These are phyloP conservation scores for Xanthorhoe spadicearia DNA, from an alignment of 2,888 invertebrate species.

Conservation along the genomic window DNA sequence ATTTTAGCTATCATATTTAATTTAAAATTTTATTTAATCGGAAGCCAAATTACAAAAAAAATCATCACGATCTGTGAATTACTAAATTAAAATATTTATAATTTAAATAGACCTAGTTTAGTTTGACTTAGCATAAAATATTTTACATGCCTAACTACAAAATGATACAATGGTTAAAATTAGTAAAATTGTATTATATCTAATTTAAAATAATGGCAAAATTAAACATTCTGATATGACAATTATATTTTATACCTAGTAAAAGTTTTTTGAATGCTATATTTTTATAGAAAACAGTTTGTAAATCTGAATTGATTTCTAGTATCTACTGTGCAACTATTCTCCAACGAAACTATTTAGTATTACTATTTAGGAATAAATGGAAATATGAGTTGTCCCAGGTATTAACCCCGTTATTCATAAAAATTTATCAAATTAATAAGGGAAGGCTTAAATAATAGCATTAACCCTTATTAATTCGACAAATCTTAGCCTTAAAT, in stretches of 20 bases:
- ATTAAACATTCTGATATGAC: not conserved
- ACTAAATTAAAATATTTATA: conserved; percentile 7
- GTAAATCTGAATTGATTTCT: too few species aligned
- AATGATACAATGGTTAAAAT: conserved; percentile 13
- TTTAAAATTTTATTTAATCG: not conserved
- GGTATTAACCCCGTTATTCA: too few species aligned
- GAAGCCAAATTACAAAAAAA: conserved; percentile 5
- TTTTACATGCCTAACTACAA: conserved; percentile 28
- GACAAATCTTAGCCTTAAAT: too few species aligned
- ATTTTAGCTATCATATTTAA: not conserved
- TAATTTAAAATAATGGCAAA: not conserved
- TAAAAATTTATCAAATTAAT: too few species aligned
- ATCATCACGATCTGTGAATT: conserved; percentile 20
- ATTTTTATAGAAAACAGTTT: not conserved
- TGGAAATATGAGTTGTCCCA: too few species aligned
- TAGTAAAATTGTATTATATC: conserved; percentile 7
- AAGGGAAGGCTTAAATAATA: too few species aligned
- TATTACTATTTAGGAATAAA: too few species aligned
- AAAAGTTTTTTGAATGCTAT: not conserved
- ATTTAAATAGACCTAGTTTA: conserved; percentile 16
- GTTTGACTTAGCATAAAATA: conserved; percentile 30
- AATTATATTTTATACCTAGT: not conserved
- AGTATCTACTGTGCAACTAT: too few species aligned
- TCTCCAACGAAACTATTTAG: too few species aligned
- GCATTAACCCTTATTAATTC: too few species aligned